Base-by-base conservation (phyloP, 1,140 invertebrate genomes). In the Augochlora pura region DNA sequence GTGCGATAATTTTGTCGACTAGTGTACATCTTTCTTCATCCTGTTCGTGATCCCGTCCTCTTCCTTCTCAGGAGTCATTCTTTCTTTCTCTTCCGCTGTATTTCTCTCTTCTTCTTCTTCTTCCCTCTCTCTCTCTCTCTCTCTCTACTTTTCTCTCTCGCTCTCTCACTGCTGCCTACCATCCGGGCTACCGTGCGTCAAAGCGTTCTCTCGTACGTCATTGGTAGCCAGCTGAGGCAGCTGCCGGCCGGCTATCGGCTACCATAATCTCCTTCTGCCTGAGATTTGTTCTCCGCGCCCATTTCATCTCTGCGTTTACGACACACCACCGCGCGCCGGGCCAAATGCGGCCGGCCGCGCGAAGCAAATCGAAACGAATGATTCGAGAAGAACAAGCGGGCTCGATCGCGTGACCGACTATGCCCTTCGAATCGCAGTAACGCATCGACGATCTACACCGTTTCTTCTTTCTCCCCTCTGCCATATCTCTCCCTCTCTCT, bases 181-280 rank as follows among this genome's bases (percentile, higher is more conserved):
- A 27, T 42, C 12, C 42, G 62, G 52, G 42, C 62, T 65, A 77
- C 66, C 52, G 67, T 77, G 60, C 74, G 65, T 76, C 64, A 76
- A 80, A 76, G 54, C 42, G 27, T 54, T 42, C 49, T 76, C 60
- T 38, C 72, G 59, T 70, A 77, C 79, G 74, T 81, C 79, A 81
- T 49, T 81, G 67, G 60, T 66, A 77, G 74, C 73, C 74, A 77
- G 74, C 79, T 77, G 79, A 27, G 42, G 49, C 59, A 77, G 67
- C 74, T 77, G 49, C 67, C 67, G 66, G 18, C 49, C 49, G 18
- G 60, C 60, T 75, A 73, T 70, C 69, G 60, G 66, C 73, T 25
- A 76, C 72, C 72, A 76, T 76, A 80, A 80, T 80, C 73, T 73
- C 52, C 66, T 39, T 62, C 39, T 57, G 46, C 10, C 65, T 42